Conservation (phyloP, 2,797 vertebrate species). For the Lutjanus argentimaculatus region DNA sequence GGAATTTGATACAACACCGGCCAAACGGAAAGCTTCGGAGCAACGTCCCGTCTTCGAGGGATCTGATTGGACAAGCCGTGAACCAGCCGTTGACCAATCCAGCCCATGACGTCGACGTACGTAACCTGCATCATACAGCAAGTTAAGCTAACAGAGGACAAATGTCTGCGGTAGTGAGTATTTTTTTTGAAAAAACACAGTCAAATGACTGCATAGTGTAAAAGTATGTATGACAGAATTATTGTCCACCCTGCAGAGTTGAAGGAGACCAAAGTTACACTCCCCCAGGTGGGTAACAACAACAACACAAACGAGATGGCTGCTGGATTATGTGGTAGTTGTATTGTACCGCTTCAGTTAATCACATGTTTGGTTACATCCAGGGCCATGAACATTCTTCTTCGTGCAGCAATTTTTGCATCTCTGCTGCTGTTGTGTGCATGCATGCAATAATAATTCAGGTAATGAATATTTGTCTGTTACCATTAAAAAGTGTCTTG, state of each 20-base stretch:
- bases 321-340: background rate
- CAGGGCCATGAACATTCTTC: too few species aligned
- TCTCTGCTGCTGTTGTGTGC: too few species aligned
- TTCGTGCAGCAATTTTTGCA: too few species aligned
- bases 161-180: accelerated
- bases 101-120: accelerated
- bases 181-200: background rate
- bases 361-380: too few species aligned
- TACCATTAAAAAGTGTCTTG: too few species aligned
- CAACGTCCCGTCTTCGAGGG: background rate
- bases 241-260: background rate
- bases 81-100: background rate
- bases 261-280: background rate
- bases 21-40: too few species aligned
- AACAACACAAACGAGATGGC: accelerated
- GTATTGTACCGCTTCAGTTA: background rate
- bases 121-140: background rate
- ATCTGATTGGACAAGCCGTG: constrained; percentile 9
- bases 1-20: background rate
- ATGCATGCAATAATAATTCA: too few species aligned
- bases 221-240: background rate
- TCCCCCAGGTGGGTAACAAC: background rate
- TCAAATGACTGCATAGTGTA: background rate
- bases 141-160: background rate
- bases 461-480: too few species aligned